Conservation (phyloP, 2,113 vertebrate species). For the Chrysemys picta region DNA sequence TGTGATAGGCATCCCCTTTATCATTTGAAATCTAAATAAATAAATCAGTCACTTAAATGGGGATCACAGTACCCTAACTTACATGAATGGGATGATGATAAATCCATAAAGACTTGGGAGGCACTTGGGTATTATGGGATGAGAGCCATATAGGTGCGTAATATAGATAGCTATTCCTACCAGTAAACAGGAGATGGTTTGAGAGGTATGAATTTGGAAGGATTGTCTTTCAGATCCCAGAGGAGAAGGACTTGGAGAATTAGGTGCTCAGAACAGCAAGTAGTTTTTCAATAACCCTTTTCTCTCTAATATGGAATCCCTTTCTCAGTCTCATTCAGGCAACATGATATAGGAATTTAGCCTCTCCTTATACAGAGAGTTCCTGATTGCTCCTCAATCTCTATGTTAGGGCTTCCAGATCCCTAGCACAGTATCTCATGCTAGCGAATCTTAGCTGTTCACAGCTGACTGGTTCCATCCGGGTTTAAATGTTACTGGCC, state of each 20-base stretch:
- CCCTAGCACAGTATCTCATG: background rate
- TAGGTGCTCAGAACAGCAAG: accelerated
- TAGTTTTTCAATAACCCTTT: background rate
- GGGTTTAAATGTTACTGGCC: background rate
- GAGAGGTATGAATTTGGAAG: background rate
- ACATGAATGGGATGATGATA: background rate
- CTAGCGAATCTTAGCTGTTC: background rate
- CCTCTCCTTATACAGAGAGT: background rate
- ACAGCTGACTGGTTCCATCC: background rate
- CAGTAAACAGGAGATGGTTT: background rate
- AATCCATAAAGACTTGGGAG: background rate
- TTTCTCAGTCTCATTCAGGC: background rate
- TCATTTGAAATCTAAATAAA: conserved; percentile 37
- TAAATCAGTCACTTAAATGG: conserved; percentile 22
- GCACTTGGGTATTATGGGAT: background rate
- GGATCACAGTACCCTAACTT: too few species aligned
- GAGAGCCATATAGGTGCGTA: background rate
- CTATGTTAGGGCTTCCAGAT: background rate
- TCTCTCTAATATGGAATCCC: background rate
- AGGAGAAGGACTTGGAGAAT: background rate
- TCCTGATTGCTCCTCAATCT: background rate
- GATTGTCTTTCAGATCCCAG: background rate
- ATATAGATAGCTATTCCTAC: background rate
- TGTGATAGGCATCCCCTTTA: conserved; percentile 31
- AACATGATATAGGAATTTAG: background rate